Percentiles rank a stretch among this genome's conserved stretches.
Conservation (phyloP, 2,888 invertebrate genomes). For the Agriopis leucophaearia region DNA sequence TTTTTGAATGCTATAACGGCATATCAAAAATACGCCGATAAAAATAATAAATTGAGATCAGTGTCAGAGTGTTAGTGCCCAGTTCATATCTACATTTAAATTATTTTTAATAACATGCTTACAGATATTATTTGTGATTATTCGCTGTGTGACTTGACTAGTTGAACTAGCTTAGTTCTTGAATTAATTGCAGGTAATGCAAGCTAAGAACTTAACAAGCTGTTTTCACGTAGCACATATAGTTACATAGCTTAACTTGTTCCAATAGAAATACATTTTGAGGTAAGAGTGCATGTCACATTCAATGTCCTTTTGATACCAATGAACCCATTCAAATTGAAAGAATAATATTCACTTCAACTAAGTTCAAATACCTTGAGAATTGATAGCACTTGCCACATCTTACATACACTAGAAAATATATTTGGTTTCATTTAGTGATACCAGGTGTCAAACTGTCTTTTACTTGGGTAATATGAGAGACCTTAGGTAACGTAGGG, state of each 20-base stretch:
- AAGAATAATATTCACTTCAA: conserved; percentile 6
- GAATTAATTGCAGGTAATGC: no score
- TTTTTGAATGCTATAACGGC: no score
- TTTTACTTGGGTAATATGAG: neutral
- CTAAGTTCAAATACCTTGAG: conserved; percentile 2
- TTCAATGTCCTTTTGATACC: neutral
- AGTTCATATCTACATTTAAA: no score
- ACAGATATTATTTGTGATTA: no score
- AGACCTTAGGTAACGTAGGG: neutral
- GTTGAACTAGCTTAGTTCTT: no score
- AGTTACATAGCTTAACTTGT: neutral
- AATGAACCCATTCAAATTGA: neutral
- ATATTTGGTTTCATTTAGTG: neutral
- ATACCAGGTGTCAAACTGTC: conserved; percentile 10
- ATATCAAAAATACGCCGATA: no score
- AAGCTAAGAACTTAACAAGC: neutral
- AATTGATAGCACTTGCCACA: neutral
- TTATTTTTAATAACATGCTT: no score
- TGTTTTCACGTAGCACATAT: neutral
- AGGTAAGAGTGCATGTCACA: neutral
- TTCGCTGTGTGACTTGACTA: no score
- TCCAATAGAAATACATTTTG: neutral
- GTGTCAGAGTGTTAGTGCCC: no score
- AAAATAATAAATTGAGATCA: no score
- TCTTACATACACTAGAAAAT: neutral